phyloP scores from a whole-genome alignment of 2,797 vertebrate species.

The Poecilia wingei region DNA sequence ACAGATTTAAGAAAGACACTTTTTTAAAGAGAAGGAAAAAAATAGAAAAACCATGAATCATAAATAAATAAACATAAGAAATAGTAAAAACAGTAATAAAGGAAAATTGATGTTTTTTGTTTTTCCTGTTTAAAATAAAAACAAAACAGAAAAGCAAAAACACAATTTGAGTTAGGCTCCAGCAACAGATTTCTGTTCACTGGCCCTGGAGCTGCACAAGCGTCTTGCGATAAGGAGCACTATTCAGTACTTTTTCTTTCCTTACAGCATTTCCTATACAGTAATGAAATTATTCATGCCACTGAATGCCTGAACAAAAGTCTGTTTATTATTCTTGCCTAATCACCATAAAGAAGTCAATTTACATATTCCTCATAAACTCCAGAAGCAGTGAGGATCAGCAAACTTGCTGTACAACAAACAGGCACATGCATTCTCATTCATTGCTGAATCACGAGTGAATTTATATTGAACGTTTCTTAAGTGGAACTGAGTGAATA shows the following conservation, averaged over 20 bases:
- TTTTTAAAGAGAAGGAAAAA: background rate
- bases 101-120: background rate
- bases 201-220: slow-evolving; percentile 17
- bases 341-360: slow-evolving; percentile 17
- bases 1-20: background rate
- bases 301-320: slow-evolving; percentile 30
- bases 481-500: background rate
- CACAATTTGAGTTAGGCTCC: background rate
- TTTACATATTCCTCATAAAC: slow-evolving; percentile 12
- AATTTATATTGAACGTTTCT: background rate
- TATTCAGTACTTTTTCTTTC: slow-evolving; percentile 32
- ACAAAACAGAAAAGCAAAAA: background rate
- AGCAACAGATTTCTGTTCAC: slow-evolving; percentile 9
- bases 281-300: slow-evolving; percentile 38
- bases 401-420: slow-evolving; percentile 5
- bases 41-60: background rate
- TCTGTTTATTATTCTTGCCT: slow-evolving; percentile 28
- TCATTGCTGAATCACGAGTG: background rate
- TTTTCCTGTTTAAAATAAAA: background rate
- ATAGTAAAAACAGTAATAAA: background rate
- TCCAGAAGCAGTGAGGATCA: slow-evolving; percentile 11
- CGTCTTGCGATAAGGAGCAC: slow-evolving; percentile 27
- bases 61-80: background rate
- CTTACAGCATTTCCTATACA: slow-evolving; percentile 22
- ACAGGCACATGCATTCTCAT: slow-evolving; percentile 15